Evolutionary conservation across 2,797 vertebrate genomes (phyloP), one percentile per base, ranked within the genome.

Genomic region (Bradypus variegatus): DNA sequence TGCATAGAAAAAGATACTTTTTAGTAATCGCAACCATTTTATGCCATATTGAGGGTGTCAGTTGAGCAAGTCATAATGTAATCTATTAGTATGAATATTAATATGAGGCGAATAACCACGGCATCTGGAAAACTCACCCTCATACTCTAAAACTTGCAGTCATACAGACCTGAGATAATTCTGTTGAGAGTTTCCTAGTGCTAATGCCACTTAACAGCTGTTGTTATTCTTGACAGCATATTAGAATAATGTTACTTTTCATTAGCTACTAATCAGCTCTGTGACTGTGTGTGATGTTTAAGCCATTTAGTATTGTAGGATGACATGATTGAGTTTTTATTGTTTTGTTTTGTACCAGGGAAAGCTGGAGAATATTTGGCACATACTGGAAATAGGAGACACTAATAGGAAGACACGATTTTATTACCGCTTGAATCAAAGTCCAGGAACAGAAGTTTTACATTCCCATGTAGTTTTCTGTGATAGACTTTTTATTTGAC

Each of bases 341-440:
- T 75, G 53, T 89, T 94, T 95, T 93, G 64, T 95, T 96, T 95
- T 75, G 2, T 90, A 65, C 29, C 2, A 73, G 79, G 89, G 67
- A 89, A 88, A 67, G 82, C 62, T 88, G 94, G 80, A 72, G 91
- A 88, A 36, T 86, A 86, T 83, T 91, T 93, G 89, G 77, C 73
- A 36, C 60, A 33, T 64, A 55, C 13, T 8, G 86, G 81, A 93
- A 92, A 80, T 62, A 64, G 50, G 86, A 94, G 89, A 62, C 90
- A 16, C 38, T 93, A 90, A 62, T 27, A 50, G 8, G 3, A 81
- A 53, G 79, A 85, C 45, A 78, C 33, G 53, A 72, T 83, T 93
- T 96, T 96, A 94, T 93, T 93, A 48, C 89, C 33, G 48, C 41
- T 33, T 8, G 62, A 95, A 87, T 91, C 95, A 89, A 97, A 96